phyloP scores from a whole-genome alignment of 2,888 invertebrate species.

The Erebia aethiops region DNA sequence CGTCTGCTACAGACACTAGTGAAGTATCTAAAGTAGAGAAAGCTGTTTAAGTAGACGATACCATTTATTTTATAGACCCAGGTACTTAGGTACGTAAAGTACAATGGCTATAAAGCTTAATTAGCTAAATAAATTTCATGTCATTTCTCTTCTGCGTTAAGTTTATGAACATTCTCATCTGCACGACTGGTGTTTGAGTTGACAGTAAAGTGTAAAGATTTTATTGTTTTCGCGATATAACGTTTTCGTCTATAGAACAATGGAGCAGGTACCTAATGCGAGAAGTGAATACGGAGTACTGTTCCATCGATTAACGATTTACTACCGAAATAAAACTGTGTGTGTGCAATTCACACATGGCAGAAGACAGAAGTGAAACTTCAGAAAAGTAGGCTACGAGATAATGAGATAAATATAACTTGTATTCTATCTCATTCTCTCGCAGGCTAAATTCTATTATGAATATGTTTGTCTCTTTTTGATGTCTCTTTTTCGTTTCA shows the following conservation, averaged over 20 bases:
- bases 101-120: constrained; percentile 43
- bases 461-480: no score
- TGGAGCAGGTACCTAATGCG: neutral
- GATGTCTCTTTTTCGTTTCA: no score
- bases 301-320: neutral
- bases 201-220: constrained; percentile 53
- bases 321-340: neutral
- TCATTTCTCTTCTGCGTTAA: constrained; percentile 61
- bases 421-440: no score
- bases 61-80: constrained; percentile 15
- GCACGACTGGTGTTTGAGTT: constrained; percentile 48
- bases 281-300: neutral
- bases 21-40: neutral
- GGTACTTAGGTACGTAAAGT: constrained; percentile 14
- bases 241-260: constrained; percentile 1
- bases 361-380: no score
- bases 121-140: constrained; percentile 48
- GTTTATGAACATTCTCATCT: constrained; percentile 66
- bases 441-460: no score
- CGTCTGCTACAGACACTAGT: neutral
- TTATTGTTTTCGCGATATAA: constrained; percentile 30
- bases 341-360: no score
- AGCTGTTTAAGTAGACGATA: constrained; percentile 17
- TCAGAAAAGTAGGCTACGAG: no score
- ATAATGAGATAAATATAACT: no score